These are phyloP conservation scores for Neuroterus valhalla DNA, from an alignment of 1,140 invertebrate species.

Conservation along the genomic window DNA sequence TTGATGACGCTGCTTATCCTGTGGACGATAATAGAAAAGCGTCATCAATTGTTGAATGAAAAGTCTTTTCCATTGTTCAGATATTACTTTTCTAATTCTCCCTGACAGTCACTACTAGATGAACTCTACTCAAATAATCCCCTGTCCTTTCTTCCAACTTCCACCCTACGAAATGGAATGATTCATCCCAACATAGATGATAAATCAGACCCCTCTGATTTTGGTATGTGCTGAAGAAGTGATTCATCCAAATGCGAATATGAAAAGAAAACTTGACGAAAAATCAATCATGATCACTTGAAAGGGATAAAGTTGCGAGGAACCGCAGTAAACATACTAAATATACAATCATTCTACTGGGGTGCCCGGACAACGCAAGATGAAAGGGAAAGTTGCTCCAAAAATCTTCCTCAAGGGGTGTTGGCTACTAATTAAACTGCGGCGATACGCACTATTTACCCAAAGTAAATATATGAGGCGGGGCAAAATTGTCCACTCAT, in stretches of 20 bases:
- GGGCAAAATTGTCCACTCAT: slow-evolving; percentile 41
- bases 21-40: too few relatives aligned
- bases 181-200: too few relatives aligned
- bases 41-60: too few relatives aligned
- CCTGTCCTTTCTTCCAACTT: too few relatives aligned
- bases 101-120: too few relatives aligned
- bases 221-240: neutral
- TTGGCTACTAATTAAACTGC: slow-evolving; percentile 70
- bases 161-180: too few relatives aligned
- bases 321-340: neutral
- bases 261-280: neutral
- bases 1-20: too few relatives aligned
- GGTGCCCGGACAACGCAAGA: neutral
- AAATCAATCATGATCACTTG: slow-evolving; percentile 21
- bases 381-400: neutral
- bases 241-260: neutral
- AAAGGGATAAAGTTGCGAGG: neutral
- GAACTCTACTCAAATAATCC: too few relatives aligned
- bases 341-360: neutral
- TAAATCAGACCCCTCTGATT: neutral
- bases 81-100: too few relatives aligned
- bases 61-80: too few relatives aligned
- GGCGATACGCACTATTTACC: slow-evolving; percentile 69
- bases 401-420: slow-evolving; percentile 53
- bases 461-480: slow-evolving; percentile 61